Conservation (phyloP, 2,888 invertebrate genomes). For the Punctoribates punctum region DNA sequence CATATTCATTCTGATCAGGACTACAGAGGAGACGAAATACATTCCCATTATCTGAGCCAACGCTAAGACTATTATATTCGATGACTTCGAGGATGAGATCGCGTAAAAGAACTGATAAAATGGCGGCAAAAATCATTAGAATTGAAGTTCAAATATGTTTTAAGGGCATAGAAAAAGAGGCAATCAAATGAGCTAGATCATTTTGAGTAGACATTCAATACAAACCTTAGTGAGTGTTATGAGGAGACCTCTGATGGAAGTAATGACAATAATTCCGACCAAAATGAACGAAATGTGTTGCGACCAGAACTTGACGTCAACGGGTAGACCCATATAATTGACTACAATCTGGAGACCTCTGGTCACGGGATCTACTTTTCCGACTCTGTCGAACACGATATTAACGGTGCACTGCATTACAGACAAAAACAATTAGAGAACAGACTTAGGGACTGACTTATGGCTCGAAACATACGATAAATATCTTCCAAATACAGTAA, state of each 20-base stretch:
- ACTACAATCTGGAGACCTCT: conserved; percentile 93
- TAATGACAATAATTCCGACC: conserved; percentile 95
- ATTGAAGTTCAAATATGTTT: conserved; percentile 48
- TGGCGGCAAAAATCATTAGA: no score
- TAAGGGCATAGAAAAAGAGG: background rate
- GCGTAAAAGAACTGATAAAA: conserved; percentile 90
- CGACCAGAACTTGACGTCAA: conserved; percentile 94
- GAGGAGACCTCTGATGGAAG: conserved; percentile 90
- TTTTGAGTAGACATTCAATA: no score
- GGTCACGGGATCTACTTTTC: conserved; percentile 97
- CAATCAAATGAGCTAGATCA: no score
- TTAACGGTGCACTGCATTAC: conserved; percentile 81
- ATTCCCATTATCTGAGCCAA: conserved; percentile 99
- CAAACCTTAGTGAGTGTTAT: conserved; percentile 90
- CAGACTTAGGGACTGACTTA: background rate
- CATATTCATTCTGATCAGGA: conserved; percentile 99
- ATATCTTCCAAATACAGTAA: conserved; percentile 98
- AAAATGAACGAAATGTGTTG: conserved; percentile 96
- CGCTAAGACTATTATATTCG: conserved; percentile 92
- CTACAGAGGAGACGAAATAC: conserved; percentile 97
- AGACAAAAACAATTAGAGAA: conserved; percentile 8
- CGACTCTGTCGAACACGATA: conserved; percentile 97
- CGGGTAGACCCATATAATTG: conserved; percentile 89
- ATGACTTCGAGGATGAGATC: conserved; percentile 96
- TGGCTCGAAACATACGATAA: conserved; percentile 71